Evolutionary conservation across 2,888 invertebrate genomes (phyloP), one percentile per base, ranked within the genome.

Genomic region (Chironomus tentans): DNA sequence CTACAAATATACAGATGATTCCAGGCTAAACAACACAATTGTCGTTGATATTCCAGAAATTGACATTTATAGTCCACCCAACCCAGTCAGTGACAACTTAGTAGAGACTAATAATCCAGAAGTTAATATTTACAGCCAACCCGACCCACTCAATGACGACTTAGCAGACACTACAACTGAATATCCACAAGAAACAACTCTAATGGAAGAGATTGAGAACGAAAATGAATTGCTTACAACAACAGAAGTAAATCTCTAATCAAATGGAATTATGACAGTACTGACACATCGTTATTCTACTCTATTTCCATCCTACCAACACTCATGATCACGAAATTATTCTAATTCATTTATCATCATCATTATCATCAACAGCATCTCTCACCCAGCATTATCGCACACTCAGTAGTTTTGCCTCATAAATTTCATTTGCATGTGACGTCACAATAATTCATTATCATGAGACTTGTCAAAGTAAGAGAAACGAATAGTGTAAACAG

Each of bases 1-100:
- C n/a, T 89, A 89, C 79, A 83, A 87, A 73, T 86, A 89, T 24
- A 86, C 87, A 78, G 87, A 89, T 80, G 80, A 86, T 78, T 85
- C 85, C 80, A 78, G 85, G 4, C 12, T 68, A 5, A 74, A 74
- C 13, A 74, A 65, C 15, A 68, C 74, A 28, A 62, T 74, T 24
- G 74, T 74, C 0, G 47, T 74, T 65, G 10, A 56, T 1, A 22
- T 50, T 0, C 50, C 70, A 4, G 50, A 47, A 56, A 6, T 7
- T 12, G 47, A 70, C 10, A 38, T 38, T 38, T 38, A 38, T 38
- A 10, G 10, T 3, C 12, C 7, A 56, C 22, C 7, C 7, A 38
- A 62, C n/a, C 72, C 24, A 13, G 13, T 24, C 12, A 48, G 50
- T 56, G 61, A 71, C 38, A 21, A 61, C 15, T 50, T 56, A 6